Evolutionary conservation across 2,888 invertebrate species (phyloP).

Genomic region (Actias luna): DNA sequence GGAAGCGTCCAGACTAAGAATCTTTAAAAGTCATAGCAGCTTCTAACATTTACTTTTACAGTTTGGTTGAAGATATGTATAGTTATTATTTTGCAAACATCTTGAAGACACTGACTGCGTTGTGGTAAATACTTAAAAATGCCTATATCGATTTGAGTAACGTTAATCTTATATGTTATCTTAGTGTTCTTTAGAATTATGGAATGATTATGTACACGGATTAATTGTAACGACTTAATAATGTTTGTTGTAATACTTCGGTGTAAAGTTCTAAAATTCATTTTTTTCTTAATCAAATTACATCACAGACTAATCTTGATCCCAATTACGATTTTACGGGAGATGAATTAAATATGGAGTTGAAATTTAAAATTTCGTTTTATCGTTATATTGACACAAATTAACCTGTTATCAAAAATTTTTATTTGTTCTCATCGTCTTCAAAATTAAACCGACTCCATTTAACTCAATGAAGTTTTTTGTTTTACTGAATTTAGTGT

Average conservation of each 20-base stretch:
- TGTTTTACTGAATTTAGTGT: no score
- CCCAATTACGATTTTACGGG: background rate
- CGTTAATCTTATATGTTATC: background rate
- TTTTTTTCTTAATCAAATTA: background rate
- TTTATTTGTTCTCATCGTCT: no score
- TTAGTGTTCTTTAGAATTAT: background rate
- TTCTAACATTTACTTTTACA: no score
- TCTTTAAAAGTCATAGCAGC: no score
- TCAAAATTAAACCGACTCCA: no score
- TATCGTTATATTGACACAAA: background rate
- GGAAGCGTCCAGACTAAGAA: no score
- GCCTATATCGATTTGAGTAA: background rate
- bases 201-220: background rate
- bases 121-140: background rate
- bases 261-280: background rate
- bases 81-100: no score
- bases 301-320: background rate
- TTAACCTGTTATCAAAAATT: background rate
- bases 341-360: background rate
- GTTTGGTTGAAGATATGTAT: no score
- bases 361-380: background rate
- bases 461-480: no score
- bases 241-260: background rate
- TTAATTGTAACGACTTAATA: background rate
- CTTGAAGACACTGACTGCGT: no score